A percentile compares a stretch with the other conserved stretches of the same genome.
phyloP scores from a whole-genome alignment of 2,888 invertebrate genomes.

The Nemoura dubitans region DNA sequence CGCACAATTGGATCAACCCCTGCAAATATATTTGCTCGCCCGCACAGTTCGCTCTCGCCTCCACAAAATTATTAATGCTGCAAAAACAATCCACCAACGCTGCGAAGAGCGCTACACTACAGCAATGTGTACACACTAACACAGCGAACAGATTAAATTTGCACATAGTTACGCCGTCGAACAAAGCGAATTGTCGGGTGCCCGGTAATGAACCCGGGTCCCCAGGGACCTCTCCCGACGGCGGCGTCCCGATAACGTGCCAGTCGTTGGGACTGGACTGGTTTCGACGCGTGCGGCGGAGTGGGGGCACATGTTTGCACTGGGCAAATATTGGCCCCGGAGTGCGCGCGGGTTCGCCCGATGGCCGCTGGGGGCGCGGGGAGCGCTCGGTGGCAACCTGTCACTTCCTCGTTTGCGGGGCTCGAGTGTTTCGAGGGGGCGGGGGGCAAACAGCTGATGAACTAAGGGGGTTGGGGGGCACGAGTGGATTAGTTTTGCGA shows the following conservation, averaged over 20 bases:
- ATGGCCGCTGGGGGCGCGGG: not conserved
- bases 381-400: not conserved
- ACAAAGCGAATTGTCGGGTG: slow-evolving; percentile 45
- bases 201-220: slow-evolving; percentile 49
- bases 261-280: not conserved
- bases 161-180: slow-evolving; percentile 50
- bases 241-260: not conserved
- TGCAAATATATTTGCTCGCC: too few species aligned
- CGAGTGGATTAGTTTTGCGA: not conserved
- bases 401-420: not conserved
- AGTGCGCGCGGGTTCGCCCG: slow-evolving; percentile 34
- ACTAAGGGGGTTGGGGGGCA: not conserved
- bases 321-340: slow-evolving; percentile 48
- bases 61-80: slow-evolving; percentile 48
- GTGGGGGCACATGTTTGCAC: slow-evolving; percentile 45
- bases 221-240: not conserved
- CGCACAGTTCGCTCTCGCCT: not conserved
- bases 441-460: not conserved
- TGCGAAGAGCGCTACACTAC: not conserved
- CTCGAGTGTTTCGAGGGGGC: not conserved
- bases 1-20: too few species aligned
- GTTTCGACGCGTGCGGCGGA: not conserved
- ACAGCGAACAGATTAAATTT: slow-evolving; percentile 47
- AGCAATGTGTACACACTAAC: not conserved
- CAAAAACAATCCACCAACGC: slow-evolving; percentile 45